Percentiles rank a stretch among this genome's conserved stretches.
phyloP scores from a whole-genome alignment of 1,140 invertebrate genomes.

The Drosophila leontia region DNA sequence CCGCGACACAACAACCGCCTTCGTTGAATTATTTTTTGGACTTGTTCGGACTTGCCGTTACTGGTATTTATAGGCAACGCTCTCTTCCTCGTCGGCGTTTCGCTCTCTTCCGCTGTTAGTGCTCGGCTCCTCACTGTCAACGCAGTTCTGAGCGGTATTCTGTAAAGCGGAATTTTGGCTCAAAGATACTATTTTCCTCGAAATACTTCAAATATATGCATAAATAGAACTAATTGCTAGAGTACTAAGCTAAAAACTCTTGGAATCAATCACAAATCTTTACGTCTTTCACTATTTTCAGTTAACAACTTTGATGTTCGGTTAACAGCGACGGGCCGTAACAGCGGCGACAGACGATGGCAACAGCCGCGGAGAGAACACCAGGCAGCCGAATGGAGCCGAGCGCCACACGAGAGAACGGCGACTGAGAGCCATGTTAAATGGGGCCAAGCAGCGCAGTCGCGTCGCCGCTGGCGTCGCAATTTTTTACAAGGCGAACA shows the following conservation, averaged over 20 bases:
- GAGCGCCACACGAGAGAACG: constrained; percentile 23
- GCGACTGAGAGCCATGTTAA: constrained; percentile 39
- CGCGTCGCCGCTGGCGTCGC: constrained; percentile 58
- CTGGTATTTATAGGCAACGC: constrained; percentile 13
- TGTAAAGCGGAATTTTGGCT: background rate
- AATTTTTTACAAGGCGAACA: constrained; percentile 78
- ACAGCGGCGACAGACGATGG: background rate
- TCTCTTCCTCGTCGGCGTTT: background rate
- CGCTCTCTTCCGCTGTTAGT: constrained; percentile 7
- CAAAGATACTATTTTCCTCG: background rate
- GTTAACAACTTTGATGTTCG: background rate
- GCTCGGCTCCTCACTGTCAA: background rate
- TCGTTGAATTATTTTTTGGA: constrained; percentile 22
- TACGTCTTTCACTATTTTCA: background rate
- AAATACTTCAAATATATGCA: background rate
- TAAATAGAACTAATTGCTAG: no score
- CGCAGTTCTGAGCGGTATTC: background rate
- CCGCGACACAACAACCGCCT: constrained; percentile 10
- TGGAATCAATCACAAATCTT: background rate
- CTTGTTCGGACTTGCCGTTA: background rate
- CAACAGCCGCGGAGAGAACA: constrained; percentile 4
- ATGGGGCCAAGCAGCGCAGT: constrained; percentile 77
- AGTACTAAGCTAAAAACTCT: background rate
- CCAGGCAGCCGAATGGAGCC: background rate
- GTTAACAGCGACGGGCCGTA: constrained; percentile 6